Percentiles rank a stretch among this genome's conserved stretches.
These are phyloP conservation scores for Laupala kohalensis DNA, from an alignment of 1,140 invertebrate species.

Conservation along the genomic window DNA sequence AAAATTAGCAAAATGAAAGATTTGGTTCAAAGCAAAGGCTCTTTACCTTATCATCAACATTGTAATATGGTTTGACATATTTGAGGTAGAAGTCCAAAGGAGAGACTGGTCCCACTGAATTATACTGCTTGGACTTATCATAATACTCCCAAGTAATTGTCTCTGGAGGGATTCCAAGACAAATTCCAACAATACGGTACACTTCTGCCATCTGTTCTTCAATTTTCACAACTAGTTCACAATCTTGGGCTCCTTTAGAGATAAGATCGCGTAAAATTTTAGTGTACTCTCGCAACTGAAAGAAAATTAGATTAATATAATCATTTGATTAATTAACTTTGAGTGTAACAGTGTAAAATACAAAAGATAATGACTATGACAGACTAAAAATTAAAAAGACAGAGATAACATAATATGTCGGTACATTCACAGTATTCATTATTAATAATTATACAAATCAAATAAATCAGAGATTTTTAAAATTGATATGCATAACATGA, in stretches of 20 bases:
- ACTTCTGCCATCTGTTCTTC: constrained; percentile 56
- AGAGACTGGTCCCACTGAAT: constrained; percentile 58
- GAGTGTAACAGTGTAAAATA: no score
- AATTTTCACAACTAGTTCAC: constrained; percentile 41
- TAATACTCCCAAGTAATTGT: constrained; percentile 78
- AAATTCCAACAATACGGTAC: constrained; percentile 72
- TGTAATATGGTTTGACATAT: constrained; percentile 62
- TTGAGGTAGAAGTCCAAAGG: constrained; percentile 69
- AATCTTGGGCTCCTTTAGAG: constrained; percentile 36
- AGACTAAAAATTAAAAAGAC: not conserved
- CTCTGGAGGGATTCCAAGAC: constrained; percentile 65
- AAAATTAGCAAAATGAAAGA: no score
- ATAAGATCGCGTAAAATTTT: constrained; percentile 52
- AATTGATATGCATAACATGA: no score
- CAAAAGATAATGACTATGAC: no score
- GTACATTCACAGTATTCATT: no score
- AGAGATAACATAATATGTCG: no score
- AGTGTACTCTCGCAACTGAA: constrained; percentile 66
- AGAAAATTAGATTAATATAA: constrained; percentile 13
- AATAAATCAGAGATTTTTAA: no score
- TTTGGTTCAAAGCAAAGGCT: not conserved
- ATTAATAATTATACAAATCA: no score
- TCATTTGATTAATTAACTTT: not conserved
- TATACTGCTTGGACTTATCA: constrained; percentile 69
- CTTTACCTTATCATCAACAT: constrained; percentile 69